These are phyloP conservation scores for Euspilapteryx auroguttella DNA, from an alignment of 2,888 invertebrate species.

Conservation along the genomic window DNA sequence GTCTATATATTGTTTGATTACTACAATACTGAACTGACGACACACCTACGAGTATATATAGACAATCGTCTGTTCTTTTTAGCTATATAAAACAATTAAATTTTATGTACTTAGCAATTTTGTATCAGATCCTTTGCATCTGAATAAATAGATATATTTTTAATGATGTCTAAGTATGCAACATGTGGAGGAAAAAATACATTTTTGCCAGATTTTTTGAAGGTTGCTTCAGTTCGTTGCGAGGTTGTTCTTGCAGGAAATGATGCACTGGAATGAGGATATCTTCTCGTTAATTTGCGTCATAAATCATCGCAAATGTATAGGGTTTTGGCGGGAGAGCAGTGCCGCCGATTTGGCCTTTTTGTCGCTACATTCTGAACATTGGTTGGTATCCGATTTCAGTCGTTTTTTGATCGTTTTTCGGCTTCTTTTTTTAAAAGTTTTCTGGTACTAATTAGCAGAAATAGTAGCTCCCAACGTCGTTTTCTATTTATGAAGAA, in stretches of 20 bases:
- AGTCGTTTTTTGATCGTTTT: conserved; percentile 12
- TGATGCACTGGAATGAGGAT: conserved; percentile 57
- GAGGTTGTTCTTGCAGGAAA: conserved; percentile 55
- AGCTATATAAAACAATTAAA: no score
- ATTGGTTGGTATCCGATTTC: conserved; percentile 30
- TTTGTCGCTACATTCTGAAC: conserved; percentile 27
- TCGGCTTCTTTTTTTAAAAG: not conserved
- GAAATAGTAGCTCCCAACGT: not conserved
- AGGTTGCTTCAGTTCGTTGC: conserved; percentile 30
- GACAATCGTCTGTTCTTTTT: no score
- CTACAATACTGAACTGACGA: no score
- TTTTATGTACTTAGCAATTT: no score
- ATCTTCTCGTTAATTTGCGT: conserved; percentile 58
- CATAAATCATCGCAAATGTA: conserved; percentile 51
- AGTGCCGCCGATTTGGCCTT: conserved; percentile 28
- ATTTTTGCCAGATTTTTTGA: conserved; percentile 23
- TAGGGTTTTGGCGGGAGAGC: not conserved
- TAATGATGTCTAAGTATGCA: no score
- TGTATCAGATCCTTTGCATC: no score
- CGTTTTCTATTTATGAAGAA: no score
- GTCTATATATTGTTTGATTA: no score
- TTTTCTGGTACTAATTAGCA: not conserved
- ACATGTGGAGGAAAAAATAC: no score
- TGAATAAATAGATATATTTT: no score
- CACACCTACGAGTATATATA: no score